phyloP scores from a whole-genome alignment of 2,888 invertebrate genomes.

The Epirrhoe tristata region DNA sequence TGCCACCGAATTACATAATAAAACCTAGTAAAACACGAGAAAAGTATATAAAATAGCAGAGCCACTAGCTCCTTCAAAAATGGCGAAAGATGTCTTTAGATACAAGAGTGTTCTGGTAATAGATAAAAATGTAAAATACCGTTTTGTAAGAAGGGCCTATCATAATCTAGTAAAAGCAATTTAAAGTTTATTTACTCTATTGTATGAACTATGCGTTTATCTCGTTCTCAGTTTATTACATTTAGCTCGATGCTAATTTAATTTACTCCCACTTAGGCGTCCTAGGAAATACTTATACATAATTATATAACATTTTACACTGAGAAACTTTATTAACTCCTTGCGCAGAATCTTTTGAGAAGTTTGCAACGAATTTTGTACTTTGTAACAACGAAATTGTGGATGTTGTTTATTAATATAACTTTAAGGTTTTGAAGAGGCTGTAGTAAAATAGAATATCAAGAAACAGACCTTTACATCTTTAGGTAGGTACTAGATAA shows the following conservation, averaged over 20 bases:
- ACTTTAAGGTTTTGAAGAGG: neutral
- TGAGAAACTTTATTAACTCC: conserved; percentile 13
- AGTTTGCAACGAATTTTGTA: neutral
- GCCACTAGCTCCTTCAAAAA: too few relatives aligned
- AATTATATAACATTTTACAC: conserved; percentile 2
- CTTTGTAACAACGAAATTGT: neutral
- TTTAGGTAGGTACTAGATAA: too few relatives aligned
- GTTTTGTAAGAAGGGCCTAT: too few relatives aligned
- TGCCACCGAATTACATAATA: too few relatives aligned
- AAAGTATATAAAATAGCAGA: too few relatives aligned
- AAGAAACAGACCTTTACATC: neutral
- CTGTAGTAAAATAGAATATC: neutral
- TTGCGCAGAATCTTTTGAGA: conserved; percentile 1
- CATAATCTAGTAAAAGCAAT: too few relatives aligned
- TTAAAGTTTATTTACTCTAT: neutral
- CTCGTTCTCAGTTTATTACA: conserved; percentile 1
- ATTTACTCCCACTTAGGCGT: conserved; percentile 6
- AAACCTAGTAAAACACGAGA: too few relatives aligned
- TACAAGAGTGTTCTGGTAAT: too few relatives aligned
- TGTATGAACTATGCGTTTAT: neutral
- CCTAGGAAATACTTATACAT: conserved; percentile 4
- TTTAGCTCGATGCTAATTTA: conserved; percentile 1
- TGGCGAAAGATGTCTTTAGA: too few relatives aligned
- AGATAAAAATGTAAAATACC: too few relatives aligned
- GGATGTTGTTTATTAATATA: neutral